Conservation (phyloP, 2,888 invertebrate genomes). For the Abrostola triplasia region DNA sequence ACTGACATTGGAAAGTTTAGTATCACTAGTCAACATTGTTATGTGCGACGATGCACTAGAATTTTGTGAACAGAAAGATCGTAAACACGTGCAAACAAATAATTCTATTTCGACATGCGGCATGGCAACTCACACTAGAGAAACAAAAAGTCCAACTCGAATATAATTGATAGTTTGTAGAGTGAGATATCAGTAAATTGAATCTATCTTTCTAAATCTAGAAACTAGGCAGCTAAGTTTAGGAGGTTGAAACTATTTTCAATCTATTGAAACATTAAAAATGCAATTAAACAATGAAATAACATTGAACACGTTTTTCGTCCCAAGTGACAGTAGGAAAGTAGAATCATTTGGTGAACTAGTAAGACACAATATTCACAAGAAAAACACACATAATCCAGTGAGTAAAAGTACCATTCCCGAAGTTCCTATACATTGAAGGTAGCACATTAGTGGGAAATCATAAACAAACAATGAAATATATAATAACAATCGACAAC, state of each 20-base stretch:
- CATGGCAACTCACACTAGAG: slow-evolving; percentile 79
- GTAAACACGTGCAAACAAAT: slow-evolving; percentile 81
- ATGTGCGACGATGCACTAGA: slow-evolving; percentile 61
- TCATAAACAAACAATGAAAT: slow-evolving; percentile 79
- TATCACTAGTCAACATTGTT: slow-evolving; percentile 52
- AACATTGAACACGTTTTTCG: slow-evolving; percentile 72
- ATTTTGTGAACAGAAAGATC: slow-evolving; percentile 65
- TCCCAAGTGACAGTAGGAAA: slow-evolving; percentile 79
- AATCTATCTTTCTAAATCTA: slow-evolving; percentile 79
- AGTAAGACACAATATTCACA: slow-evolving; percentile 82
- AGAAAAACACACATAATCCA: slow-evolving; percentile 84
- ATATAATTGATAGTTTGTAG: slow-evolving; percentile 74
- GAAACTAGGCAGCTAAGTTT: slow-evolving; percentile 60
- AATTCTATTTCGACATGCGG: slow-evolving; percentile 81
- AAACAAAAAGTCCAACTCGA: slow-evolving; percentile 68
- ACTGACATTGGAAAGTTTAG: slow-evolving; percentile 33
- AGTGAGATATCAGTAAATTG: slow-evolving; percentile 75
- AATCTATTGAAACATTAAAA: slow-evolving; percentile 72
- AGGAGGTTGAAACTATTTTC: slow-evolving; percentile 62
- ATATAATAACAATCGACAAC: slow-evolving; percentile 75
- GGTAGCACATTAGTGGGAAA: slow-evolving; percentile 82
- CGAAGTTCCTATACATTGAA: slow-evolving; percentile 84
- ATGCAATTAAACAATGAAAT: slow-evolving; percentile 75
- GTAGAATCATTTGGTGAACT: slow-evolving; percentile 78
- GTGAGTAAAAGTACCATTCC: slow-evolving; percentile 82